phyloP scores from a whole-genome alignment of 1,140 invertebrate species.

The Solenopsis fugax region DNA sequence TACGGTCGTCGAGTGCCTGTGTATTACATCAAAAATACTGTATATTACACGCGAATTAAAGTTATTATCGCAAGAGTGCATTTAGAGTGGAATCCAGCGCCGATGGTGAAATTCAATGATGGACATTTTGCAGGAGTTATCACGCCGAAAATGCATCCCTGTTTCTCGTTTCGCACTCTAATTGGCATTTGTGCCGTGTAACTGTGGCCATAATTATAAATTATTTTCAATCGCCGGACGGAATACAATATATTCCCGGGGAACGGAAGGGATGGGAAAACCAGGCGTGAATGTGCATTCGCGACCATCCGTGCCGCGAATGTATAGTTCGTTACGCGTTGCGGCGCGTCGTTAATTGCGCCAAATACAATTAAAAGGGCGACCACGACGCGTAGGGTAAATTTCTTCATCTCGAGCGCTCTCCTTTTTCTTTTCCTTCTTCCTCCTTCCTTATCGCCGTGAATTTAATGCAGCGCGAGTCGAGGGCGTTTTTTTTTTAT shows the following conservation, averaged over 20 bases:
- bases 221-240: constrained; percentile 74
- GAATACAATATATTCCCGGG: constrained; percentile 59
- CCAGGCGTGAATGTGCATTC: constrained; percentile 58
- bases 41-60: neutral
- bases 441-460: constrained; percentile 25
- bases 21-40: neutral
- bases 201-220: constrained; percentile 69
- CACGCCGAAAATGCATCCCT: constrained; percentile 19
- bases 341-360: constrained; percentile 76
- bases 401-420: constrained; percentile 35
- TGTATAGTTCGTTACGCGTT: constrained; percentile 76
- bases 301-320: constrained; percentile 65
- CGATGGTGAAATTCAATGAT: constrained; percentile 20
- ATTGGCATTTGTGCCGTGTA: constrained; percentile 63
- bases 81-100: neutral
- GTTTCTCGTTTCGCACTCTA: constrained; percentile 72
- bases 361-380: constrained; percentile 74
- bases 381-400: constrained; percentile 8
- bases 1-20: neutral
- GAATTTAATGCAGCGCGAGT: constrained; percentile 39
- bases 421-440: neutral
- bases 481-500: constrained; percentile 50
- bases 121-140: constrained; percentile 40
- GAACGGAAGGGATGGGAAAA: constrained; percentile 15
- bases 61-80: constrained; percentile 32